Conservation (phyloP, 2,888 invertebrate species). For the Oscheius sp. region DNA sequence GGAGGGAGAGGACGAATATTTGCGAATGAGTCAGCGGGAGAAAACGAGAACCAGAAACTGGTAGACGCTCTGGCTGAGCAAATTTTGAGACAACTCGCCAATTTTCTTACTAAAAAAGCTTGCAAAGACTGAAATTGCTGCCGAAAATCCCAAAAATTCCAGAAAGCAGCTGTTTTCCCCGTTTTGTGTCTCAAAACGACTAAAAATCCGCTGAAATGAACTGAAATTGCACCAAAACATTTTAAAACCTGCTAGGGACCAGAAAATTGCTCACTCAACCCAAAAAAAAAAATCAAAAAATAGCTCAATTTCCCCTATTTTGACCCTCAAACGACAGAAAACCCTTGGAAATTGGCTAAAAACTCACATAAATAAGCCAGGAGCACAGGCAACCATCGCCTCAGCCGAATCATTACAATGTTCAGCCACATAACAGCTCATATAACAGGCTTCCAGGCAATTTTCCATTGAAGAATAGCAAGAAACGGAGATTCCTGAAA, state of each 20-base stretch:
- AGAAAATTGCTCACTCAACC: too few relatives aligned
- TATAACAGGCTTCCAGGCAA: slow-evolving; percentile 56
- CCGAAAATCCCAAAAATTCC: too few relatives aligned
- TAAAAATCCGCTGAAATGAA: background rate
- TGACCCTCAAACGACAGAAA: too few relatives aligned
- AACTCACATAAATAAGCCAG: slow-evolving; percentile 55
- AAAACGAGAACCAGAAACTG: too few relatives aligned
- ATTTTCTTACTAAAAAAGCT: too few relatives aligned
- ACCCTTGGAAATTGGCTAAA: background rate
- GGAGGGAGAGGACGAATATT: background rate
- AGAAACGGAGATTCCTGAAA: slow-evolving; percentile 45
- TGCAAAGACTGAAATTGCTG: too few relatives aligned
- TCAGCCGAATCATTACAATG: slow-evolving; percentile 54
- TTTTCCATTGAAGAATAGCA: slow-evolving; percentile 53
- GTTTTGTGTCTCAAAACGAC: too few relatives aligned
- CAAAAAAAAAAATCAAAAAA: background rate
- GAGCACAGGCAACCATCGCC: slow-evolving; percentile 57
- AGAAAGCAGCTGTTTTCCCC: too few relatives aligned
- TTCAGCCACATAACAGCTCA: slow-evolving; percentile 58
- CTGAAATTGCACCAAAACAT: too few relatives aligned
- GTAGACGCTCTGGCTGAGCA: too few relatives aligned
- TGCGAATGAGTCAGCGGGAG: slow-evolving; percentile 4
- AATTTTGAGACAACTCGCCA: too few relatives aligned
- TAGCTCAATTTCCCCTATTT: background rate
- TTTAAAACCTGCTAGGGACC: too few relatives aligned